Base-by-base conservation (phyloP, 2,797 vertebrate genomes). In the Carapus acus region DNA sequence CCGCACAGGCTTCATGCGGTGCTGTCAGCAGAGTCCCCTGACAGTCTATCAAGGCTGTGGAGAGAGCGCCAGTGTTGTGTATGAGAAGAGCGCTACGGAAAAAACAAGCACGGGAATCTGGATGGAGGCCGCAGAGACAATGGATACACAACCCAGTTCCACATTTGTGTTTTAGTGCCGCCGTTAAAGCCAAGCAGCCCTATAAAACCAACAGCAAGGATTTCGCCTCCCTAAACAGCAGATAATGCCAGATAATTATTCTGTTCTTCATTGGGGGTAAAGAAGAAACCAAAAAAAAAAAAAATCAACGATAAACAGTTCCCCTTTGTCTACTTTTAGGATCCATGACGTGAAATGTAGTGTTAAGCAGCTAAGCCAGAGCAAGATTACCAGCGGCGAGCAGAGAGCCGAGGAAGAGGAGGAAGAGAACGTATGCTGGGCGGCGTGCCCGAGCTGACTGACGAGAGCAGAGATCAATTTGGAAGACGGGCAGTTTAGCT, bases 11-110 rank as follows among this genome's bases (percentile, higher is more conserved):
- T 49, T 69, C 70, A 62, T 65, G 65, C 79, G 57, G 58, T 66
- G 73, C 79, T 85, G 75, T 83, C 81, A 84, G 79, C 70, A 76
- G 58, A 77, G 69, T 84, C 77, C 64, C 76, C 67, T 72, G 81
- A 83, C 80, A 76, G 77, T 74, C 76, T 81, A 78, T 74, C 72
- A 73, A 61, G 55, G 52, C 74, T 67, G 73, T 73, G 66, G 76
- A 76, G 75, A 69, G 73, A 74, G 65, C 73, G 79, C 71, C 65
- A 81, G 73, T 82, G 80, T 80, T 78, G 70, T 71, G 77, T 76
- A 73, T 78, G 67, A 73, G 73, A 69, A 63, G 76, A 79, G 75
- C 27, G 61, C 69, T 33, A 65, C n/a, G n/a, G 62, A 61, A 65
- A 72, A 77, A 79, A 79, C 70, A 77, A 69, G 76, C 67, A 70